A percentile compares a stretch with the other conserved stretches of the same genome.
phyloP scores from a whole-genome alignment of 2,113 vertebrate genomes.

The Lepisosteus osseus region DNA sequence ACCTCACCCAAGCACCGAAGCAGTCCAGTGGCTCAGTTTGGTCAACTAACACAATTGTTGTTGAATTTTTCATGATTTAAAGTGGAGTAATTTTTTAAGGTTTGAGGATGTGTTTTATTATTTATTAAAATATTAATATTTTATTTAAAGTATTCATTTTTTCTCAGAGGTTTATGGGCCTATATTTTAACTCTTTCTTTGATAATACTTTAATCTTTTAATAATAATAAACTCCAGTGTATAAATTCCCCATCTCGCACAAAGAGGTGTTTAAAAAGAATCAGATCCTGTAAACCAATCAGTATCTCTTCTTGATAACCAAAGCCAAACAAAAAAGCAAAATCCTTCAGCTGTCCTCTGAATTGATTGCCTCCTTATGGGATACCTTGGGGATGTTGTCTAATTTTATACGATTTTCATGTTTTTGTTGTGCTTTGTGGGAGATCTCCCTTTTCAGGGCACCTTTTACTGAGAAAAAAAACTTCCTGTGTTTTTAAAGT shows the following conservation, averaged over 20 bases:
- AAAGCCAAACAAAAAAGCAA: not conserved
- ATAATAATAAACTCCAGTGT: not conserved
- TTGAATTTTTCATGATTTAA: no score
- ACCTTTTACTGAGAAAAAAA: not conserved
- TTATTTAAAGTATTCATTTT: not conserved
- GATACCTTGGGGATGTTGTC: not conserved
- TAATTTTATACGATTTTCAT: not conserved
- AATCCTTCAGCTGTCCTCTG: not conserved
- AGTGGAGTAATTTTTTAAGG: not conserved
- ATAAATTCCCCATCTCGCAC: not conserved
- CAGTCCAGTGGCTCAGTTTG: no score
- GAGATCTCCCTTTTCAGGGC: not conserved
- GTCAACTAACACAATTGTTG: no score
- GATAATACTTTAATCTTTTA: not conserved
- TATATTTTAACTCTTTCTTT: not conserved
- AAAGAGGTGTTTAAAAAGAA: conserved; percentile 4
- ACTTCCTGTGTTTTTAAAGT: not conserved
- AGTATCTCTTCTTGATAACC: not conserved
- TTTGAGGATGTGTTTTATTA: no score
- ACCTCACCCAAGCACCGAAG: no score
- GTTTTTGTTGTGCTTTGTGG: not conserved
- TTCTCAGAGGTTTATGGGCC: not conserved
- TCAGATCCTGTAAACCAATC: not conserved
- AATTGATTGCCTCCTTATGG: not conserved
- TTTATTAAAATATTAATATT: no score